Base-by-base conservation (phyloP, 2,888 invertebrate genomes). In the Nemoura dubitans region DNA sequence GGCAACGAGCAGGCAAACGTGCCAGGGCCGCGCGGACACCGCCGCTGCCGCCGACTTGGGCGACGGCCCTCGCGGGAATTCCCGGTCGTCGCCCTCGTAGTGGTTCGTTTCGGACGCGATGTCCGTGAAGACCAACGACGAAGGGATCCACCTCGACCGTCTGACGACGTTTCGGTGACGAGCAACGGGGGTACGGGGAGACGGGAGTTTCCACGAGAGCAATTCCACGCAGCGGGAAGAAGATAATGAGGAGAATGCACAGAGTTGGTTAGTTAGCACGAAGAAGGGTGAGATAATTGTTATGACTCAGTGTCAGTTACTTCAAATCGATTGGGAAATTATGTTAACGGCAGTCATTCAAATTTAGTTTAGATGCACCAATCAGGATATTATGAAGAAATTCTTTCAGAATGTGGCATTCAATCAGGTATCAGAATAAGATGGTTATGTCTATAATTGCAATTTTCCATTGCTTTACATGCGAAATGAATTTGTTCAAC, bases 131-230 rank as follows among this genome's bases (percentile, higher is more conserved):
- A 95, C 93, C 89, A 95, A 90, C 87, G 94, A 95, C 87, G 94
- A 95, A 89, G 95, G 94, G 91, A 93, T 93, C 94, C 94, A 94
- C 89, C 92, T 92, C 89, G 92, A 91, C 92, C 94, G 93, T 88
- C 78, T 59, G 59, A 36, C 36, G 36, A 6, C 10, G 36, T 36
- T 36, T 3, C 36, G 36, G 36, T 10, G 10, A 36, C 10, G 3
- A 36, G 36, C 5, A 36, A 3, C 5, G 10, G 36, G 36, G 10
- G 85, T 78, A 36, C 86, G 59, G 59, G 21, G 59, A 14, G 59
- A 21, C 10, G 36, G 36, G 36, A n/a, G n/a, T n/a, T n/a, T 76
- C 80, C 83, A 81, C 30, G 43, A 29, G 26, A 42, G 77, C 25
- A 85, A 86, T 86, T 87, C 88, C 84, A 85, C 87, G 89, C 87